These are phyloP conservation scores for Hirtodrosophila cameraria DNA, from an alignment of 2,888 invertebrate genomes.

Conservation along the genomic window DNA sequence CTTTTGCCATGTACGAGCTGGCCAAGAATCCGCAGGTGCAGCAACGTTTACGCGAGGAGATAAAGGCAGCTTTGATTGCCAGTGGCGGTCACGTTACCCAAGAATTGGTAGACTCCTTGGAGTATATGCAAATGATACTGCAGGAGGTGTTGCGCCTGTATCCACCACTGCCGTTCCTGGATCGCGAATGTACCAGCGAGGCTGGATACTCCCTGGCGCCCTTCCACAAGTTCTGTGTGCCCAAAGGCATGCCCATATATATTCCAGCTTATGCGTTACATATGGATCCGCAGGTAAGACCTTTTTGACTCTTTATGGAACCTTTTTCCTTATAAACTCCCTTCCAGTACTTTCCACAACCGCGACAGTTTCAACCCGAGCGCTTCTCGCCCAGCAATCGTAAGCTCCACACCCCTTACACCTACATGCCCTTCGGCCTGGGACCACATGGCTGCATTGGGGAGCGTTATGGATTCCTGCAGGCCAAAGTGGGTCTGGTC, in stretches of 20 bases:
- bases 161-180: constrained; percentile 82
- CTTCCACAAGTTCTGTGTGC: constrained; percentile 69
- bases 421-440: constrained; percentile 83
- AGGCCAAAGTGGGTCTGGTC: constrained; percentile 83
- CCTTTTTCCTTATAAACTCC: neutral
- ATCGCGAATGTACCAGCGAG: constrained; percentile 79
- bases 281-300: constrained; percentile 81
- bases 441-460: constrained; percentile 84
- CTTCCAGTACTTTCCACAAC: constrained; percentile 81
- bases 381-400: constrained; percentile 82
- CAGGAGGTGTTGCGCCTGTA: constrained; percentile 82
- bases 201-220: constrained; percentile 74
- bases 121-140: constrained; percentile 84
- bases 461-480: constrained; percentile 82
- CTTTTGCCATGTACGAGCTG: constrained; percentile 84
- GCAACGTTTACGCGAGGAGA: constrained; percentile 83
- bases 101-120: constrained; percentile 82
- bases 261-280: constrained; percentile 82
- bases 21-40: constrained; percentile 84
- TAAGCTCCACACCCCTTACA: constrained; percentile 77
- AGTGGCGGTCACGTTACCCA: constrained; percentile 83
- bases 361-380: constrained; percentile 82
- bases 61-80: constrained; percentile 79
- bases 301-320: no score
- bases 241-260: constrained; percentile 81